These are phyloP conservation scores for Diplolepis rosae DNA, from an alignment of 2,888 invertebrate species.

Conservation along the genomic window DNA sequence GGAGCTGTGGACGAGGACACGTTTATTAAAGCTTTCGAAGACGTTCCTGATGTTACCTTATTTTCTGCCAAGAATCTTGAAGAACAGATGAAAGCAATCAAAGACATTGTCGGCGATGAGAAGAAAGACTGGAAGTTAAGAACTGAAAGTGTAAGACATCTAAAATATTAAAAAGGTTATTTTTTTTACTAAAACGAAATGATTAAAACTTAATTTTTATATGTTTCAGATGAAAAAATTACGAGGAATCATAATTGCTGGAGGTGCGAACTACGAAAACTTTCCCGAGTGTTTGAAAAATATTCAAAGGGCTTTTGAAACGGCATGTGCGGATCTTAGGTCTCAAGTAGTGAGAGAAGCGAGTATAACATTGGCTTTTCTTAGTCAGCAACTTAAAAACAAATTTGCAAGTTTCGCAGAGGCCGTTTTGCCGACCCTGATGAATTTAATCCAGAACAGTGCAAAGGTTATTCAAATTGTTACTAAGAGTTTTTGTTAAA, in stretches of 20 bases:
- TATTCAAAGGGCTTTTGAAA: constrained; percentile 87
- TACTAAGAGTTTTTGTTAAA: no score
- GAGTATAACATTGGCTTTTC: constrained; percentile 94
- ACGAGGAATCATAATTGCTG: constrained; percentile 87
- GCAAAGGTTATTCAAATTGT: constrained; percentile 83
- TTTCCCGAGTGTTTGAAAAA: constrained; percentile 86
- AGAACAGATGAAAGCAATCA: constrained; percentile 85
- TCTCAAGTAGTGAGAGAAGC: constrained; percentile 97
- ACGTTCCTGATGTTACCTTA: constrained; percentile 86
- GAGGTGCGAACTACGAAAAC: constrained; percentile 82
- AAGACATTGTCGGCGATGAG: constrained; percentile 85
- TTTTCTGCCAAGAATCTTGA: constrained; percentile 90
- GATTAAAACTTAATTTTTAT: no score
- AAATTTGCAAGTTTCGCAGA: constrained; percentile 92
- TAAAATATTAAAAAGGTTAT: not conserved
- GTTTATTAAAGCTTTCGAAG: constrained; percentile 90
- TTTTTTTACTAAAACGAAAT: no score
- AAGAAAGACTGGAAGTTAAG: constrained; percentile 95
- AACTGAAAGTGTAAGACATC: constrained; percentile 85
- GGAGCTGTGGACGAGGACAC: constrained; percentile 93
- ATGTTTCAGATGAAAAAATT: constrained; percentile 86
- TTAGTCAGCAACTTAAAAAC: constrained; percentile 88
- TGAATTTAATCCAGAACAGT: constrained; percentile 94
- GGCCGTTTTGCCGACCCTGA: constrained; percentile 86
- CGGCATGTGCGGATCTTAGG: constrained; percentile 89